phyloP scores from a whole-genome alignment of 2,888 invertebrate genomes.

The Harmothoe impar region DNA sequence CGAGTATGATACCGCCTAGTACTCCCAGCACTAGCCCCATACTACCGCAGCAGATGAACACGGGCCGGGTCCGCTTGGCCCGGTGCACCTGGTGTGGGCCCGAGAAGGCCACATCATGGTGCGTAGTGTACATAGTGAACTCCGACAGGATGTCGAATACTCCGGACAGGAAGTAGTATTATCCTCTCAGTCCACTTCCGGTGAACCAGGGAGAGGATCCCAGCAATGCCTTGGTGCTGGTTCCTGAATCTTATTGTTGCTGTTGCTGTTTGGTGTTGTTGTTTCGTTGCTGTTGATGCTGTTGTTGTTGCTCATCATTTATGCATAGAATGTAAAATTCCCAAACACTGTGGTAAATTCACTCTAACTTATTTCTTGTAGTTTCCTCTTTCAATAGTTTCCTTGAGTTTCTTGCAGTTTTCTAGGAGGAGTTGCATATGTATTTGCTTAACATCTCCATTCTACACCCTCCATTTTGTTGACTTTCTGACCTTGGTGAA shows the following conservation, averaged over 20 bases:
- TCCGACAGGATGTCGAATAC: neutral
- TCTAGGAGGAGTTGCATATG: too few relatives aligned
- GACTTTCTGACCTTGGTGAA: too few relatives aligned
- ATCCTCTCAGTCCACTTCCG: constrained; percentile 8
- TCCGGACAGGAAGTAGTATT: neutral
- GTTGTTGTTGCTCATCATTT: neutral
- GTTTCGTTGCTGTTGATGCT: neutral
- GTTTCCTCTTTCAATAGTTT: neutral
- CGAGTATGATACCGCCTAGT: constrained; percentile 53
- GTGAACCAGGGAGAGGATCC: neutral
- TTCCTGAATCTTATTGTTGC: neutral
- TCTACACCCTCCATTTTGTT: too few relatives aligned
- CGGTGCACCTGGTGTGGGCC: neutral
- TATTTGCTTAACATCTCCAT: too few relatives aligned
- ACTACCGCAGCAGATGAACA: constrained; percentile 60
- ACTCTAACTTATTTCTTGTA: neutral
- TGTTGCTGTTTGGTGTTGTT: neutral
- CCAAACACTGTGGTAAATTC: too few relatives aligned
- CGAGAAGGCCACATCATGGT: constrained; percentile 32
- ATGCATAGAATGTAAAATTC: too few relatives aligned
- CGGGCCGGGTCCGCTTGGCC: constrained; percentile 45
- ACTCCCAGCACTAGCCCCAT: constrained; percentile 53
- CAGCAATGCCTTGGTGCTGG: neutral
- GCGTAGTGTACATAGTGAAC: constrained; percentile 51
- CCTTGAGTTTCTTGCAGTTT: too few relatives aligned